Evolutionary conservation across 1,140 invertebrate species (phyloP), one percentile per base, ranked within the genome.

Genomic region (Papilio glaucus): DNA sequence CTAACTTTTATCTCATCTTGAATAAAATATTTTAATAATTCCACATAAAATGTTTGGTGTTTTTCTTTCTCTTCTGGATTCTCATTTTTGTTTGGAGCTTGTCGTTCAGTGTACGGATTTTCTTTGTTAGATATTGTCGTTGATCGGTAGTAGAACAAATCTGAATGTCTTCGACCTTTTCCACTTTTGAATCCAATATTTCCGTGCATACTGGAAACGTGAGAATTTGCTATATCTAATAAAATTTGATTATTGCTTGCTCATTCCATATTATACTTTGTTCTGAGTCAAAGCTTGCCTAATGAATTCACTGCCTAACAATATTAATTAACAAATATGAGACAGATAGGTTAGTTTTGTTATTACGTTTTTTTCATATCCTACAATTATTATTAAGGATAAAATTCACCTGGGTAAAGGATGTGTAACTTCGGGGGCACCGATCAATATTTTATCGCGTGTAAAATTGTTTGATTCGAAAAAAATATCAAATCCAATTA

Each of bases 401-500:
- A 15, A 49, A 24, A 39, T 70, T 61, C 91, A 96, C 96, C 95
- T 95, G 18, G 95, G 96, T 81, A 96, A 94, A 5, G 95, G 94
- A 75, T 94, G 95, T 0, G 92, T 88, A 1, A 90, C 91, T 77
- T 94, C 93, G 0, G 96, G 95, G 15, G 94, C 93, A 57, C 96
- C 95, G 72, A 96, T 86, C 5, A 94, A 93, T 26, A 96, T 93
- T 62, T 95, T 88, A 82, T 95, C 96, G 1, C 94, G 84, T 2
- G 94, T 94, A 2, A 94, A 94, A 79, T 96, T 96, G 62, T 93
- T 94, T 0, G 95, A 95, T 93, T 96, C 95, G 0, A 94, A 93
- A 79, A 94, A 94, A n/a, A 96, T 94, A 72, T 95, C 94, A 62
- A 96, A 95, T 0, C 96, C 96, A 71, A 96, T 95, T 1, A 96